Percentiles rank a stretch among this genome's conserved stretches.
Evolutionary conservation across 2,113 vertebrate species (phyloP).

Genomic region (Corythoichthys haematopterus): DNA sequence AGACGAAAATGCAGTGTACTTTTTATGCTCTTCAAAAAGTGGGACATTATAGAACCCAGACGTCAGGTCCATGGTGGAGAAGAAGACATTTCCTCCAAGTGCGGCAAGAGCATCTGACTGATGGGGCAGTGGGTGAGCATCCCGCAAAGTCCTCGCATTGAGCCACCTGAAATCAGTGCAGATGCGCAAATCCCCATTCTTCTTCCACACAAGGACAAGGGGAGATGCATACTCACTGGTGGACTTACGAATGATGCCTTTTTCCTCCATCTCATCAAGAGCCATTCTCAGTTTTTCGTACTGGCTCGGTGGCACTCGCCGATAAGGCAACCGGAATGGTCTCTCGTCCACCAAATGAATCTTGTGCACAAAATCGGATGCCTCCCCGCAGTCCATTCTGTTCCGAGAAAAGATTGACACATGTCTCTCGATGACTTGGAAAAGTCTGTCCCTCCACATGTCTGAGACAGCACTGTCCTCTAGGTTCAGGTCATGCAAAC

Average conservation of each 20-base stretch:
- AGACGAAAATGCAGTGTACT: constrained; percentile 5
- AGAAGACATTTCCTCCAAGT: background rate
- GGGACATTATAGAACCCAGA: constrained; percentile 16
- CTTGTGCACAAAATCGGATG: background rate
- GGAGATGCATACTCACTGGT: constrained; percentile 12
- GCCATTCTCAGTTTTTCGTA: constrained; percentile 19
- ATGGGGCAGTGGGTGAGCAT: background rate
- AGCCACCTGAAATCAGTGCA: constrained; percentile 4
- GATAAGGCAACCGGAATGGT: constrained; percentile 12
- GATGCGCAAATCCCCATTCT: background rate
- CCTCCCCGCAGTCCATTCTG: constrained; percentile 19
- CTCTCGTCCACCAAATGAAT: constrained; percentile 10
- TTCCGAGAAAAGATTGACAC: constrained; percentile 5
- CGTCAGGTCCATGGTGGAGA: constrained; percentile 10
- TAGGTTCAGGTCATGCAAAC: background rate
- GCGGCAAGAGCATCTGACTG: constrained; percentile 2
- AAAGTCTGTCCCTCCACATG: background rate
- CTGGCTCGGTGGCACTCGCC: constrained; percentile 4
- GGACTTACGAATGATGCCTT: constrained; percentile 1
- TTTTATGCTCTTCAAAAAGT: constrained; percentile 10
- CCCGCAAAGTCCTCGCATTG: background rate
- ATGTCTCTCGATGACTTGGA: background rate
- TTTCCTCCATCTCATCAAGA: constrained; percentile 23
- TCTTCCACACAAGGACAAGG: constrained; percentile 12
- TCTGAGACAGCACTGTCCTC: background rate